phyloP scores from a whole-genome alignment of 2,113 vertebrate genomes.

The Antidorcas marsupialis region DNA sequence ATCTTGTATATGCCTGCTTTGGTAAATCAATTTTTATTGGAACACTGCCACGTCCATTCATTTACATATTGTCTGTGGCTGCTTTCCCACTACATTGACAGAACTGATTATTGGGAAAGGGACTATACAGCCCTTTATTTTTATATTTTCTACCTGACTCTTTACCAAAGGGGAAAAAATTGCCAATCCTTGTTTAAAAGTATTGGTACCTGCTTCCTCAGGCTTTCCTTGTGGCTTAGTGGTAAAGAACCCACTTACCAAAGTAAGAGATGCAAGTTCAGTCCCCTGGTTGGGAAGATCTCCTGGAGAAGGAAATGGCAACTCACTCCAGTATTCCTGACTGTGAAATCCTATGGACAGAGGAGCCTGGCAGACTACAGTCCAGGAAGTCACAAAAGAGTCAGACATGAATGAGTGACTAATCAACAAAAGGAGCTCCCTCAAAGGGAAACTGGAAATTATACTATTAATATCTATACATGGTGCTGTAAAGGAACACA shows the following conservation, averaged over 20 bases:
- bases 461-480: not conserved
- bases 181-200: not conserved
- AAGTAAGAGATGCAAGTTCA: not conserved
- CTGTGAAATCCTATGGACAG: not conserved
- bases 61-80: not conserved
- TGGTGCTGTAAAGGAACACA: not conserved
- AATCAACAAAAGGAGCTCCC: not conserved
- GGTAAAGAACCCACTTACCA: not conserved
- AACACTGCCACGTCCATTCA: not conserved
- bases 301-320: not conserved
- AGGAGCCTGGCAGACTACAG: not conserved
- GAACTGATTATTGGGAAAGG: not conserved
- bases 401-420: not conserved
- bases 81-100: not conserved
- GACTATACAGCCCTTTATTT: not conserved
- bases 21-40: not conserved
- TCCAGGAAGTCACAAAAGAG: not conserved
- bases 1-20: not conserved
- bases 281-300: not conserved
- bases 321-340: not conserved
- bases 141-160: not conserved
- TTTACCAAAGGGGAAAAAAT: not conserved
- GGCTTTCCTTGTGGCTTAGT: not conserved
- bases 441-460: not conserved
- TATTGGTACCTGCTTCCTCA: not conserved